These are phyloP conservation scores for Chloebia gouldiae DNA, from an alignment of 2,113 vertebrate species.

Conservation along the genomic window DNA sequence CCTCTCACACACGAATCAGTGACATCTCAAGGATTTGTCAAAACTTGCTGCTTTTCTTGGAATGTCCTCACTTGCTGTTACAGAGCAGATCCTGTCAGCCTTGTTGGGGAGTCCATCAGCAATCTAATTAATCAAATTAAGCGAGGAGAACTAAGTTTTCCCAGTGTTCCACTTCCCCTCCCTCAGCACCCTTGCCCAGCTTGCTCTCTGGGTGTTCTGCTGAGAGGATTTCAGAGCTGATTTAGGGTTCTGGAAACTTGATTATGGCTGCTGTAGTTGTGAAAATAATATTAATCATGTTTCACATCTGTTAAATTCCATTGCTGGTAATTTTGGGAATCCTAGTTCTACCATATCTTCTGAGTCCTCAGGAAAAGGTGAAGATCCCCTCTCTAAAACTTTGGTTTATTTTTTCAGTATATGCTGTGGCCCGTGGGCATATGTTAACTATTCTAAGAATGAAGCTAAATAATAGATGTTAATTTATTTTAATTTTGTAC, in stretches of 20 bases:
- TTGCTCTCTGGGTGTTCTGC: not conserved
- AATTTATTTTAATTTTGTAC: constrained; percentile 41
- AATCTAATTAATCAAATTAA: not conserved
- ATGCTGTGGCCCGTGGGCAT: not conserved
- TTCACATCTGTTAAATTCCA: not conserved
- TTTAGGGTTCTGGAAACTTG: not conserved
- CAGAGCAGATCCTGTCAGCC: not conserved
- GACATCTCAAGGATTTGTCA: not conserved
- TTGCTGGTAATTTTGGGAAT: not conserved
- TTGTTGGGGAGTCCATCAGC: not conserved
- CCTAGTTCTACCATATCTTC: not conserved
- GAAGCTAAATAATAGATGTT: constrained; percentile 33
- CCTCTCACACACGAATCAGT: not conserved
- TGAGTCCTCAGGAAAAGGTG: not conserved
- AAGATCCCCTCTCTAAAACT: not conserved
- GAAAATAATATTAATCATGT: not conserved
- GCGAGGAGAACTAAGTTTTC: not conserved
- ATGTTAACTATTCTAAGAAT: constrained; percentile 5
- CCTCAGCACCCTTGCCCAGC: not conserved
- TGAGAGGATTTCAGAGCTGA: not conserved
- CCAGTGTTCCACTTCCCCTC: not conserved
- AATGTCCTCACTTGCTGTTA: not conserved
- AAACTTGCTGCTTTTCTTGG: not conserved
- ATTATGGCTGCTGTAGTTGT: not conserved
- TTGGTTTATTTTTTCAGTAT: not conserved